Base-by-base conservation (phyloP, 2,797 vertebrate species). In the Pseudochromis fuscus region DNA sequence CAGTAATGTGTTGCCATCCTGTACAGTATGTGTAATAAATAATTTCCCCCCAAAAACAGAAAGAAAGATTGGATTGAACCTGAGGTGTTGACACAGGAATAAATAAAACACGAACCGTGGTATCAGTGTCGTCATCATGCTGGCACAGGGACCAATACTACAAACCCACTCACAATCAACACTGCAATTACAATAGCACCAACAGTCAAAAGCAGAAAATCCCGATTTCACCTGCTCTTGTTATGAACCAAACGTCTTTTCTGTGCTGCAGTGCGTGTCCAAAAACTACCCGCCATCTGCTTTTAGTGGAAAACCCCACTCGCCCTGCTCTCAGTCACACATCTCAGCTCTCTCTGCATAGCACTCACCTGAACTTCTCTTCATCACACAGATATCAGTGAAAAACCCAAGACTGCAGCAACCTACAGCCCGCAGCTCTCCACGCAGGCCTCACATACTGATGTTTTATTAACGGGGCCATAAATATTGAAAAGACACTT, bases 381-480 rank as follows among this genome's bases (percentile, higher is more conserved):
- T 46, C 63, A 81, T 67, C 72, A 69, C 79, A 71, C 49, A 49
- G 60, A 73, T 68, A 81, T 64, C 70, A 75, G 67, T 15, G 40
- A 67, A 55, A 76, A 84, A 58, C 74, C 55, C 0, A 67, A 63
- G 76, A 81, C 73, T 83, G 82, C 83, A 67, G 78, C 77, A 55
- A 49, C 75, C 55, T 60, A 59, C 74, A 67, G 69, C 82, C 84
- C 33, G 73, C 79, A 80, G 71, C 75, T 78, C 82, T 72, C 51
- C 85, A 77, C 83, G 73, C 87, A 88, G 70, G 62, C 68, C 81
- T 68, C 67, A 53, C 49, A 59, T 89, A 84, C 92, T 88, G 88
- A 92, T 93, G 88, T 90, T 93, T 93, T 92, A 94, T 93, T 91
- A 93, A 92, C 84, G 59, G 51, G 28, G 82, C 69, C 82, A 92